Conservation (phyloP, 2,888 invertebrate species). For the Athrips mouffetella region DNA sequence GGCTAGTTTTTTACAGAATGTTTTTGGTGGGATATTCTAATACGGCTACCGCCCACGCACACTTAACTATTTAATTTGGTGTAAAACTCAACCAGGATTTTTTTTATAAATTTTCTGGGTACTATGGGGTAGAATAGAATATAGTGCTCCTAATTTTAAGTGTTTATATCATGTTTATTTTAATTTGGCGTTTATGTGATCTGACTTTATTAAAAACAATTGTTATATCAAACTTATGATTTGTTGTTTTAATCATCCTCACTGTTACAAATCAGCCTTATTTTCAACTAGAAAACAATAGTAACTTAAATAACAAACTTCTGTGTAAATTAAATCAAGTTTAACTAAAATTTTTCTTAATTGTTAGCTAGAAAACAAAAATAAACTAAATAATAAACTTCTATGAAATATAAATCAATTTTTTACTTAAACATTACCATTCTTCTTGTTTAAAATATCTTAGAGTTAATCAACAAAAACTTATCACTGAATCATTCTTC, state of each 20-base stretch:
- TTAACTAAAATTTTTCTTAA: background rate
- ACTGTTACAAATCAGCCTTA: background rate
- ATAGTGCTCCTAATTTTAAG: no score
- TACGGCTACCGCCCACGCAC: slow-evolving; percentile 7
- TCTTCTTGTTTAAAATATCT: no score
- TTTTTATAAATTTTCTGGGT: no score
- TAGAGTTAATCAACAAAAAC: background rate
- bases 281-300: background rate
- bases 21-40: background rate
- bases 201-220: background rate
- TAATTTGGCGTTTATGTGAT: background rate
- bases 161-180: background rate
- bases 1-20: no score
- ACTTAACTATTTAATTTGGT: background rate
- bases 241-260: background rate
- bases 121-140: no score
- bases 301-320: background rate
- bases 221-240: slow-evolving; percentile 2
- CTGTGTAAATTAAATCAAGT: background rate
- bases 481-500: background rate
- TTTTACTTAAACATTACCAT: background rate
- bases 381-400: background rate
- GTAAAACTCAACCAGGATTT: slow-evolving; percentile 1
- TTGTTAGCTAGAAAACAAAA: background rate
- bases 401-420: background rate